These are phyloP conservation scores for Mus minutoides DNA, from an alignment of 2,797 vertebrate genomes.

Conservation along the genomic window DNA sequence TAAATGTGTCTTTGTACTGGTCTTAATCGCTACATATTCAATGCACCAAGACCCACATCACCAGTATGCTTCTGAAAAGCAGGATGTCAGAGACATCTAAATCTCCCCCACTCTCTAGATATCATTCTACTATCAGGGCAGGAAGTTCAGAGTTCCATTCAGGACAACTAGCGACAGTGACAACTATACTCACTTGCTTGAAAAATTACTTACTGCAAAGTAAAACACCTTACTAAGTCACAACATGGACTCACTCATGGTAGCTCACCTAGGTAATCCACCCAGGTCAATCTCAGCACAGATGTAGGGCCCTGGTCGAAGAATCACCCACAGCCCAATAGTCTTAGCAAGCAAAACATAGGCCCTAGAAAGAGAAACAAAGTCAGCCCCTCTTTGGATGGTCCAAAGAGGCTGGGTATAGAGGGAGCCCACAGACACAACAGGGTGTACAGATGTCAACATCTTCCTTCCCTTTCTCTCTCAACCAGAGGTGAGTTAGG, in stretches of 20 bases:
- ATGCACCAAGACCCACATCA: no score
- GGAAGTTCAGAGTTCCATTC: neutral
- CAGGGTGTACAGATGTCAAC: neutral
- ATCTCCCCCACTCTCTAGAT: no score
- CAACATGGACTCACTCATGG: neutral
- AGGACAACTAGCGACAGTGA: neutral
- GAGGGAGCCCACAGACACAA: rapidly evolving
- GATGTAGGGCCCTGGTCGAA: conserved; percentile 94
- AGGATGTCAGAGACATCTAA: no score
- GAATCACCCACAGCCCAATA: conserved; percentile 95
- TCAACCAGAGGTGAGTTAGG: neutral
- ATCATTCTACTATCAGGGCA: neutral
- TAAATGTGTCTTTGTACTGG: no score
- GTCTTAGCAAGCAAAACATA: conserved; percentile 92
- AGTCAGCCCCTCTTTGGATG: neutral
- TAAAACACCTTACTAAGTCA: neutral
- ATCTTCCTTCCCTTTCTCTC: neutral
- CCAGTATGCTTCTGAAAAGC: neutral
- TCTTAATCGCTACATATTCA: no score
- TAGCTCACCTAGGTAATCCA: conserved; percentile 94
- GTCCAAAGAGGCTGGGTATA: rapidly evolving
- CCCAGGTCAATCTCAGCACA: conserved; percentile 89
- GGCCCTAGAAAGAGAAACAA: conserved; percentile 87
- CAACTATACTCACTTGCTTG: neutral
- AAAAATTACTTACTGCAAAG: neutral